Base-by-base conservation (phyloP, 2,113 vertebrate genomes). In the rat (Rattus norvegicus) region DNA sequence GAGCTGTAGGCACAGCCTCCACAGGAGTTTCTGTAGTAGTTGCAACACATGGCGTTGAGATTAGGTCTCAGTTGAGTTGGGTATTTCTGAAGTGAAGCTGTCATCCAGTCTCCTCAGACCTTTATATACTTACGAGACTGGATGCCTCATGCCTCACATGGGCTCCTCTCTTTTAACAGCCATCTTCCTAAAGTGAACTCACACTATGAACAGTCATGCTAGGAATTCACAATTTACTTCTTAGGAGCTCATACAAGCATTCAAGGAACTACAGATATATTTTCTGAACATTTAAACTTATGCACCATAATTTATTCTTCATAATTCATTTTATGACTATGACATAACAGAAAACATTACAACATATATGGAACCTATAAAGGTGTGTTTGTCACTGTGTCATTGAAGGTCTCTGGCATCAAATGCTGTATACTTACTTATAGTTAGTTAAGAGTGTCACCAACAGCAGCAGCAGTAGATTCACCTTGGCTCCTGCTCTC, bases 21-120 rank as follows among this genome's bases (percentile, higher is more conserved):
- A 67, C 26, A 70, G 1, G 26, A 81, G n/a, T 88, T 73, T 56
- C 81, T 4, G 0, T 19, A 91, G 33, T 87, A 81, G 28, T 39
- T 86, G 33, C 43, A 2, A 24, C 49, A 94, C 92, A 92, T 91
- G 43, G 13, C 77, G 13, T 56, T 70, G 13, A 90, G 63, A 1
- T 26, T 5, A 91, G 22, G 30, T 61, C 84, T 70, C 22, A 72
- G 67, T 0, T 73, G 61, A 24, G n/a, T 5, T 43, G 7, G 6
- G 8, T 24, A 24, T 84, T 67, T 67, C 95, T 91, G 47, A 95
- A 86, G 36, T 89, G 14, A 92, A n/a, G 63, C 7, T 85, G 24
- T 19, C 65, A 22, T 3, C 72, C 33, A 26, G 39, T 87, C 28
- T 63, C 39, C 33, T 5, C 61, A 13, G n/a, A 43, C 73, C 47